These are phyloP conservation scores for Cistogaster globosa DNA, from an alignment of 2,888 invertebrate genomes.

Conservation along the genomic window DNA sequence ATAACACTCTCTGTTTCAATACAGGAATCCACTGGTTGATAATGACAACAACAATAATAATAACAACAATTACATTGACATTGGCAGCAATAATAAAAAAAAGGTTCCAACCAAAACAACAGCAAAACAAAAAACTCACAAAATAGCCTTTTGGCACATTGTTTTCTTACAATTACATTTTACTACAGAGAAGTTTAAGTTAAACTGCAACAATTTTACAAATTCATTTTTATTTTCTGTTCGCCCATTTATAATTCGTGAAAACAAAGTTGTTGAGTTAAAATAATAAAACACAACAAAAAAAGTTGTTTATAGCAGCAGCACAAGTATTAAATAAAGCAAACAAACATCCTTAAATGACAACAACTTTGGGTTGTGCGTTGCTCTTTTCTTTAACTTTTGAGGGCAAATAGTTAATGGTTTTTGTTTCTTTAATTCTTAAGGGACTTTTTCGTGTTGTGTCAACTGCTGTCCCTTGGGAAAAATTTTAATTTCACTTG, in stretches of 20 bases:
- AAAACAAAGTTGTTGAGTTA: conserved; percentile 41
- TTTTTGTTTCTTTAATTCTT: conserved; percentile 9
- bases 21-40: conserved; percentile 43
- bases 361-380: neutral
- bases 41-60: conserved; percentile 46
- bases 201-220: conserved; percentile 35
- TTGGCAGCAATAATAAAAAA: conserved; percentile 49
- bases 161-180: conserved; percentile 17
- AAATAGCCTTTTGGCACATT: conserved; percentile 27
- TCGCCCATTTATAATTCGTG: conserved; percentile 54
- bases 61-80: conserved; percentile 53
- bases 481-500: neutral
- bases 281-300: neutral
- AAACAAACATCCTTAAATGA: neutral
- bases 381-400: neutral
- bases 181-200: neutral
- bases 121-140: neutral
- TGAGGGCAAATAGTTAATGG: conserved; percentile 18
- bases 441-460: neutral
- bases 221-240: conserved; percentile 34
- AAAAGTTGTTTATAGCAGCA: too few relatives aligned
- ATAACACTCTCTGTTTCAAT: conserved; percentile 13
- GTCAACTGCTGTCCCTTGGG: neutral
- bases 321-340: conserved; percentile 2
- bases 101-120: neutral